Conservation (phyloP, 2,888 invertebrate species). For the Molanna angustata region DNA sequence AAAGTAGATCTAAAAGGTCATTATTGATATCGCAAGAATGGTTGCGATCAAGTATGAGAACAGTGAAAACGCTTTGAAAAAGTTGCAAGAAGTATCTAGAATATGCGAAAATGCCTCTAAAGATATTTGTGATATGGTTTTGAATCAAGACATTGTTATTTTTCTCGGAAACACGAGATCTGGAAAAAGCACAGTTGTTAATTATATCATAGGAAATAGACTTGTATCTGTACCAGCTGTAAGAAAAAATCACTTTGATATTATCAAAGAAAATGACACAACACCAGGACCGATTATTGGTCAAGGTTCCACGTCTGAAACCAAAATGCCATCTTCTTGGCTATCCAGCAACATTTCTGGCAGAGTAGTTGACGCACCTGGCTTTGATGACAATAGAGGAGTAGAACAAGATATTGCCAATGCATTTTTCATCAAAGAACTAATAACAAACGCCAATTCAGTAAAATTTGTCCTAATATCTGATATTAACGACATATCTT, state of each 20-base stretch:
- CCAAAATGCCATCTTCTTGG: constrained; percentile 1
- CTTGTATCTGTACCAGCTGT: not conserved
- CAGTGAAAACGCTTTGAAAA: no score
- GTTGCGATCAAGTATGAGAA: no score
- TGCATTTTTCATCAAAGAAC: constrained; percentile 6
- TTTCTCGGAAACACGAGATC: not conserved
- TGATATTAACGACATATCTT: not conserved
- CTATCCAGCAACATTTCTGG: not conserved
- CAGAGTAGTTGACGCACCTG: constrained; percentile 4
- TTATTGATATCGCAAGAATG: no score
- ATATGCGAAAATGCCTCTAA: not conserved
- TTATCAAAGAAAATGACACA: not conserved
- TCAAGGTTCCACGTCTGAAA: not conserved
- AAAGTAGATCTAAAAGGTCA: no score
- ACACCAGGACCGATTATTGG: not conserved
- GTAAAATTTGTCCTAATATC: constrained; percentile 1
- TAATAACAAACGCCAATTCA: constrained; percentile 1
- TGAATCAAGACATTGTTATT: not conserved
- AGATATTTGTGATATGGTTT: not conserved
- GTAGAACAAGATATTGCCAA: constrained; percentile 4
- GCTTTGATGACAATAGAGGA: constrained; percentile 8
- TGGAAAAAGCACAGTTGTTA: constrained; percentile 2
- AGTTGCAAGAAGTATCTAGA: no score
- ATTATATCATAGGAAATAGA: not conserved
- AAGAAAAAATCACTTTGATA: not conserved